Percentiles rank a stretch among this genome's conserved stretches.
phyloP scores from a whole-genome alignment of 1,140 invertebrate species.

The Plodia interpunctella region DNA sequence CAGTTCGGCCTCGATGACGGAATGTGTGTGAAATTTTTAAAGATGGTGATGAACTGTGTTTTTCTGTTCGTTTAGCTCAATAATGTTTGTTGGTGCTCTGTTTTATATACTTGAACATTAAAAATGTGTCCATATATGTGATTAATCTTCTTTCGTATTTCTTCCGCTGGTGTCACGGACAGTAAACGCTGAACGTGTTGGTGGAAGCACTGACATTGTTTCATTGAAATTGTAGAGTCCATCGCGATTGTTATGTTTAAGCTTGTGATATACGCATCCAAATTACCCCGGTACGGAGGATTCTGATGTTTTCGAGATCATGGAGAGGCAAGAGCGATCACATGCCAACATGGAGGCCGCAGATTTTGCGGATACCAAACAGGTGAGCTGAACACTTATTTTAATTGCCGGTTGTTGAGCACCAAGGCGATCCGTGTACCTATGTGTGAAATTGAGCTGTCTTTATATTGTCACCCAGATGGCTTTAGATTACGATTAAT shows the following conservation, averaged over 20 bases:
- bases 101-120: conserved; percentile 36
- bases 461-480: conserved; percentile 29
- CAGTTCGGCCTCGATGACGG: conserved; percentile 72
- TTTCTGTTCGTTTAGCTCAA: conserved; percentile 43
- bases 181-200: conserved; percentile 53
- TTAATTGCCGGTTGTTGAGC: conserved; percentile 59
- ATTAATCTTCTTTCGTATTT: conserved; percentile 28
- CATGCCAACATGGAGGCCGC: conserved; percentile 72
- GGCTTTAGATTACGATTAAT: conserved; percentile 14
- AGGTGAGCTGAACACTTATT: conserved; percentile 50
- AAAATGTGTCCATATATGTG: conserved; percentile 41
- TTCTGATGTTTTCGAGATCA: conserved; percentile 73
- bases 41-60: conserved; percentile 72
- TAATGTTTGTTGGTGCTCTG: conserved; percentile 39
- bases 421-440: neutral
- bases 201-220: conserved; percentile 73
- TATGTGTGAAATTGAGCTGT: conserved; percentile 35
- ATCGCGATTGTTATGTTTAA: conserved; percentile 72
- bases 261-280: conserved; percentile 54
- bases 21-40: conserved; percentile 73
- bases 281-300: conserved; percentile 50
- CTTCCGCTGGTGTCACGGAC: conserved; percentile 35
- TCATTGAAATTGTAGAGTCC: conserved; percentile 61
- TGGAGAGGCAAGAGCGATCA: conserved; percentile 69
- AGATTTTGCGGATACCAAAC: conserved; percentile 69